Percentiles rank a stretch among this genome's conserved stretches.
Evolutionary conservation across 1,140 invertebrate species (phyloP).

Genomic region (Trypoxylus dichotomus): DNA sequence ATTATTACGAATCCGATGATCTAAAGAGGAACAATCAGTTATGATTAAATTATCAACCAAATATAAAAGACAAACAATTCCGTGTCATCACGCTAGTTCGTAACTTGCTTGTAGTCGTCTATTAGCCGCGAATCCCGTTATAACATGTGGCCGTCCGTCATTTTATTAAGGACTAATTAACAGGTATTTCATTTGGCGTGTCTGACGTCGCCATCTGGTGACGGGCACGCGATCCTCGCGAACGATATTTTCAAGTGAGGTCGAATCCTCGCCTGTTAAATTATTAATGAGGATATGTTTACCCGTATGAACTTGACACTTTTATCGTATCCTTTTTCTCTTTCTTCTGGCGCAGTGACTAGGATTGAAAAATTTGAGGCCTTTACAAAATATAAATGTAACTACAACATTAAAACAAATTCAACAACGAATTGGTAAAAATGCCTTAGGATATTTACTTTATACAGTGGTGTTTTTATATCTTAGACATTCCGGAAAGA

Average conservation of each 20-base stretch:
- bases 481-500: no score
- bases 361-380: no score
- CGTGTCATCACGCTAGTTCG: constrained; percentile 11
- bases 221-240: constrained; percentile 2
- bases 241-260: constrained; percentile 24
- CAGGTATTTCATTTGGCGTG: constrained; percentile 22
- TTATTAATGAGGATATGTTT: constrained; percentile 16
- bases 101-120: not conserved
- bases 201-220: constrained; percentile 8
- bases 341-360: no score
- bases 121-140: not conserved
- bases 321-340: not conserved
- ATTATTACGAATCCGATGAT: not conserved
- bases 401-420: no score
- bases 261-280: not conserved
- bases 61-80: constrained; percentile 13
- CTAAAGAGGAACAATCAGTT: not conserved
- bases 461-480: no score
- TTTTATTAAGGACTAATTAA: constrained; percentile 25
- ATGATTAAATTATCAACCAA: constrained; percentile 12
- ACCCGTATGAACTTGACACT: constrained; percentile 5
- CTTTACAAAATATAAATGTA: no score
- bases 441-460: no score
- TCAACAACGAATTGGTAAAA: no score
- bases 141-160: constrained; percentile 8